Evolutionary conservation across 2,888 invertebrate genomes (phyloP).

Genomic region (Hemaris fuciformis): DNA sequence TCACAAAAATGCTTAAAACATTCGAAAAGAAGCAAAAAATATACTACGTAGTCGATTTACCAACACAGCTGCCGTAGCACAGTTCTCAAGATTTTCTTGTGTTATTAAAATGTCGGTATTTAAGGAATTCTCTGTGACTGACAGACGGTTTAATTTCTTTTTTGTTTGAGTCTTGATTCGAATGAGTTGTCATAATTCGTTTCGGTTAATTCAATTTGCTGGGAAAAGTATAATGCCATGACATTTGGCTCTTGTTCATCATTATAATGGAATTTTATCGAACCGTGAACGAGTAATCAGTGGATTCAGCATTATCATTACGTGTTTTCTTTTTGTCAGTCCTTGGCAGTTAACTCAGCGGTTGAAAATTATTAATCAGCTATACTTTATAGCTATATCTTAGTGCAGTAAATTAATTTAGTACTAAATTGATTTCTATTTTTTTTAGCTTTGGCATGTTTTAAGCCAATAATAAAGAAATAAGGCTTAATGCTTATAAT

Average conservation of each 20-base stretch:
- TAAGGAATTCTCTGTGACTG: background rate
- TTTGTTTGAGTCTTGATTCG: background rate
- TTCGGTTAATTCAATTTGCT: background rate
- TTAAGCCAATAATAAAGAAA: background rate
- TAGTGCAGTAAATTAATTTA: too few species aligned
- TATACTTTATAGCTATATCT: too few species aligned
- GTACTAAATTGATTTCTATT: too few species aligned
- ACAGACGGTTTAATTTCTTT: background rate
- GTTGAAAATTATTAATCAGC: too few species aligned
- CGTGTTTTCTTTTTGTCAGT: too few species aligned
- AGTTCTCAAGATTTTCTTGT: background rate
- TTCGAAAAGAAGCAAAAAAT: background rate
- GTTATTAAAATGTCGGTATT: background rate
- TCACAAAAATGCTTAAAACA: background rate
- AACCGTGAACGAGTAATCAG: background rate
- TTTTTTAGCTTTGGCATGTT: too few species aligned
- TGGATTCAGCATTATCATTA: too few species aligned
- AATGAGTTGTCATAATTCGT: background rate
- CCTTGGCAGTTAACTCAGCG: too few species aligned
- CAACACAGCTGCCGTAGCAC: background rate
- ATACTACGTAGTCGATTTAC: background rate
- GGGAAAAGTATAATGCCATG: background rate
- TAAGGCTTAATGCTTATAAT: background rate
- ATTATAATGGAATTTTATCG: background rate
- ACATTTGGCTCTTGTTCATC: background rate